These are phyloP conservation scores for Ochropleura leucogaster DNA, from an alignment of 2,888 invertebrate species.

Conservation along the genomic window DNA sequence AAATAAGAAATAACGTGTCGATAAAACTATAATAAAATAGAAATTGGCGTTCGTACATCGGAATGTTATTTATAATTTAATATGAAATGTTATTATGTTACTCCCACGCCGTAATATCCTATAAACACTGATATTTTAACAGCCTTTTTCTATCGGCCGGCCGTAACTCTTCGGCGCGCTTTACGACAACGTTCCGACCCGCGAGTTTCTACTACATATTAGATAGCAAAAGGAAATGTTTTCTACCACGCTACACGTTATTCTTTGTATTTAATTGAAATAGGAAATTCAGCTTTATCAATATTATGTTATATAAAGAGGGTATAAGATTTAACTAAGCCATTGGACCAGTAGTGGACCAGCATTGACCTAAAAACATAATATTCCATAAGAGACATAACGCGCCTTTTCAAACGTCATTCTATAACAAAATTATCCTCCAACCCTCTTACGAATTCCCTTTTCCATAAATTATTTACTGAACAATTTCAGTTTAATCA, in stretches of 20 bases:
- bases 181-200: constrained; percentile 48
- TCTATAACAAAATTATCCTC: constrained; percentile 18
- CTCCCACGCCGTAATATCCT: constrained; percentile 54
- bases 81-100: constrained; percentile 60
- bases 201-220: constrained; percentile 42
- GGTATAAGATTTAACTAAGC: neutral
- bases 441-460: constrained; percentile 32
- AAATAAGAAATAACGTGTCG: neutral
- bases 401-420: neutral
- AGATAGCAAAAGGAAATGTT: constrained; percentile 28
- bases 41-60: constrained; percentile 37
- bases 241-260: constrained; percentile 14
- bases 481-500: constrained; percentile 40
- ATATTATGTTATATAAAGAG: neutral
- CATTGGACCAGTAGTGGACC: neutral
- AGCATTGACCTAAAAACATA: neutral
- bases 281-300: neutral
- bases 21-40: constrained; percentile 55
- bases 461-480: constrained; percentile 40
- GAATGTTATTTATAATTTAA: constrained; percentile 59
- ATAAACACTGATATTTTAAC: constrained; percentile 67
- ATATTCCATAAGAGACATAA: neutral
- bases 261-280: constrained; percentile 2
- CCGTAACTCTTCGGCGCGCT: constrained; percentile 48
- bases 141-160: constrained; percentile 58